Evolutionary conservation across 2,113 vertebrate genomes (phyloP).

Genomic region (Stomatorhinus ivindoensis): DNA sequence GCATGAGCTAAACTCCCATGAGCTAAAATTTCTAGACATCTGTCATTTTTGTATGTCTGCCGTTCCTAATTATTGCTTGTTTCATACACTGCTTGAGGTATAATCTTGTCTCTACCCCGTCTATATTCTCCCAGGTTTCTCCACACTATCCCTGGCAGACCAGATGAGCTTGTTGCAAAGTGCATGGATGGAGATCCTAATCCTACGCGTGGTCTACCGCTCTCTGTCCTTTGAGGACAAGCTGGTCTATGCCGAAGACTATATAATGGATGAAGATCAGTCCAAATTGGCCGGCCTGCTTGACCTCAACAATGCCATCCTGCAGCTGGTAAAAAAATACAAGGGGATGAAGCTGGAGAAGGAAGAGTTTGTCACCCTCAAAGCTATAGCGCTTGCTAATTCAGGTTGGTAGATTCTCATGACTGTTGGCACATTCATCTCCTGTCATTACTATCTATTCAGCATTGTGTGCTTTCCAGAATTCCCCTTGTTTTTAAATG

Average conservation of each 20-base stretch:
- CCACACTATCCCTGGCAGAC: slow-evolving; percentile 94
- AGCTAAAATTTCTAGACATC: background rate
- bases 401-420: slow-evolving; percentile 77
- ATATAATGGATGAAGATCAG: slow-evolving; percentile 99
- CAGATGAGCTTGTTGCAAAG: slow-evolving; percentile 99
- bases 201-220: slow-evolving; percentile 94
- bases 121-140: slow-evolving; percentile 73
- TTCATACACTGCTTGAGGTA: background rate
- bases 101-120: slow-evolving; percentile 16
- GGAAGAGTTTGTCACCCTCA: slow-evolving; percentile 97
- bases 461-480: background rate
- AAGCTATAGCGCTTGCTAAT: slow-evolving; percentile 98
- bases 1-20: no score
- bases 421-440: slow-evolving; percentile 30
- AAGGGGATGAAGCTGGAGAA: slow-evolving; percentile 98
- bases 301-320: slow-evolving; percentile 95
- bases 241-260: slow-evolving; percentile 97
- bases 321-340: slow-evolving; percentile 98
- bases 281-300: slow-evolving; percentile 94
- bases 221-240: slow-evolving; percentile 97
- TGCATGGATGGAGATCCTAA: slow-evolving; percentile 99
- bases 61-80: background rate
- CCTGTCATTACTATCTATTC: background rate
- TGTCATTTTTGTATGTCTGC: background rate
- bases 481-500: background rate